phyloP scores from a whole-genome alignment of 2,113 vertebrate genomes.

The Sinocyclocheilus maitianheensis region DNA sequence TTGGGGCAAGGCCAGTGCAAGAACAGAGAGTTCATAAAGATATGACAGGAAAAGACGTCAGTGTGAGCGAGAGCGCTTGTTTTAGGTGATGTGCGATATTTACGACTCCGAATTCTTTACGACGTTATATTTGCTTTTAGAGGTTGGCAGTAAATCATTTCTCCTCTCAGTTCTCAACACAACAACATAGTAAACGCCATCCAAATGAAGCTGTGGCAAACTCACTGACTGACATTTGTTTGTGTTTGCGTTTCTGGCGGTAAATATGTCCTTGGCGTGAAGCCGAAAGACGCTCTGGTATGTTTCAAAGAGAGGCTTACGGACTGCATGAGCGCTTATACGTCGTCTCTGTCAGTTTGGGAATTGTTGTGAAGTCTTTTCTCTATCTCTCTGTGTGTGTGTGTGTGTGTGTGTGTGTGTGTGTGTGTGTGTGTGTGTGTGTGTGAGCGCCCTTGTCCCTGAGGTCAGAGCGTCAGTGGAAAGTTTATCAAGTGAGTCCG shows the following conservation, averaged over 20 bases:
- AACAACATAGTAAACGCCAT: conserved; percentile 53
- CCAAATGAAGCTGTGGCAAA: conserved; percentile 61
- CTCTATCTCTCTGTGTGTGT: too few relatives aligned
- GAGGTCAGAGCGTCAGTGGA: conserved; percentile 73
- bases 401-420: conserved; percentile 44
- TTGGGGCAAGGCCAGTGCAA: conserved; percentile 36
- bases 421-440: conserved; percentile 11
- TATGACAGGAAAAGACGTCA: conserved; percentile 21
- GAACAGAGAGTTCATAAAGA: conserved; percentile 28
- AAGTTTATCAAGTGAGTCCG: conserved; percentile 64
- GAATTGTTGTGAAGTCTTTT: conserved; percentile 39
- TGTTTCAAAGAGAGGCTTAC: conserved; percentile 7
- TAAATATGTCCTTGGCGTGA: conserved; percentile 63
- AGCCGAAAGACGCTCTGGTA: conserved; percentile 49
- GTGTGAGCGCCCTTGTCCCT: conserved; percentile 69
- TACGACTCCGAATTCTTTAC: conserved; percentile 13
- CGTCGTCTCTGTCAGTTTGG: neutral
- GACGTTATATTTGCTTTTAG: conserved; percentile 28
- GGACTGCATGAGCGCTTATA: neutral
- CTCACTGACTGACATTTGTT: conserved; percentile 53
- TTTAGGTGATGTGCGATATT: conserved; percentile 28
- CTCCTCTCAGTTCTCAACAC: conserved; percentile 35
- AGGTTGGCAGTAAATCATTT: neutral
- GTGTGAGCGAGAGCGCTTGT: neutral
- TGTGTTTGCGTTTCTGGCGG: conserved; percentile 70